Conservation (phyloP, 2,113 vertebrate species). For the Epinephelus cyanopodus region DNA sequence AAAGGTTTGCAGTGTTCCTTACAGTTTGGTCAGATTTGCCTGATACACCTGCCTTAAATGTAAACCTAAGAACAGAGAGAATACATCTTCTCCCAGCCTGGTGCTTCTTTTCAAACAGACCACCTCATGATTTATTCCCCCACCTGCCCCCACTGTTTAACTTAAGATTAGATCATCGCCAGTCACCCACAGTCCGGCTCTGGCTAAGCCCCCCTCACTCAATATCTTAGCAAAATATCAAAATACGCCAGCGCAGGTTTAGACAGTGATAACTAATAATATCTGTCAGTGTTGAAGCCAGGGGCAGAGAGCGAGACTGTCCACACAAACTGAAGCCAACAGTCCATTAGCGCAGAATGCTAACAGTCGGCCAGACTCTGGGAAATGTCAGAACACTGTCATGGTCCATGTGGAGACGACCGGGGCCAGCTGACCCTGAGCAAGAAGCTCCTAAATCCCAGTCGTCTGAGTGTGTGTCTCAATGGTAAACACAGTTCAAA, state of each 20-base stretch:
- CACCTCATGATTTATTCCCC: conserved; percentile 61
- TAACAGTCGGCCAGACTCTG: conserved; percentile 70
- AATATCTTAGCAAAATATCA: conserved; percentile 72
- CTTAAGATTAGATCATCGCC: conserved; percentile 60
- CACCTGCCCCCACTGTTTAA: conserved; percentile 71
- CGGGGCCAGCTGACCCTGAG: conserved; percentile 32
- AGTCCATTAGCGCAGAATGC: conserved; percentile 74
- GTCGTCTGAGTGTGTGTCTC: conserved; percentile 38
- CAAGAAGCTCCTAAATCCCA: conserved; percentile 62
- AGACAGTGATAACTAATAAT: conserved; percentile 71
- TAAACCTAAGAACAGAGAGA: conserved; percentile 22
- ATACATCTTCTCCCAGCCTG: conserved; percentile 19
- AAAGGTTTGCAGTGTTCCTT: background rate
- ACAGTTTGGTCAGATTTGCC: conserved; percentile 31
- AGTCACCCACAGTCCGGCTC: conserved; percentile 25
- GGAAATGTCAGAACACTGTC: conserved; percentile 78
- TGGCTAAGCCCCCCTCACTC: conserved; percentile 31
- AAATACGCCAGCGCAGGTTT: conserved; percentile 68
- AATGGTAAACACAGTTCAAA: conserved; percentile 67
- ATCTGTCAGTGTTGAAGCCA: conserved; percentile 42
- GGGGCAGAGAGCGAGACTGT: conserved; percentile 38
- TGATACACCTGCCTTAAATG: conserved; percentile 34
- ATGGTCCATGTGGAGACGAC: conserved; percentile 54
- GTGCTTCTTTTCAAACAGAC: conserved; percentile 64
- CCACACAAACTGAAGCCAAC: conserved; percentile 56